Conservation (phyloP, 1,140 invertebrate species). For the Stenopsyche tienmushanensis region DNA sequence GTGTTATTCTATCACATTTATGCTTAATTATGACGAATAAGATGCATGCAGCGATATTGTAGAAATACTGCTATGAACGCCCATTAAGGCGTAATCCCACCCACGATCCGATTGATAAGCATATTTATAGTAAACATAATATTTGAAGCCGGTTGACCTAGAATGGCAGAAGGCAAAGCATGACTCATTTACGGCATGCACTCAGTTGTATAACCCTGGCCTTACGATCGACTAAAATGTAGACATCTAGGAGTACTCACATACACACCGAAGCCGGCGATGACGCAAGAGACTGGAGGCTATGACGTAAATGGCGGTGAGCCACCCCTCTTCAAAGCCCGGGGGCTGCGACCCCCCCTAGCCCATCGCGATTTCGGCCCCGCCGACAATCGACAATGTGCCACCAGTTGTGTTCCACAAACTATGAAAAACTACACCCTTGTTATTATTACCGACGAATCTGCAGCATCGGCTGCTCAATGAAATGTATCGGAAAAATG, state of each 20-base stretch:
- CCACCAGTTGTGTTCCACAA: slow-evolving; percentile 11
- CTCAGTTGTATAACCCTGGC: slow-evolving; percentile 2
- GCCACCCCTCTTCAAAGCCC: neutral
- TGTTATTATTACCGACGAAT: neutral
- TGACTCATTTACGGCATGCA: neutral
- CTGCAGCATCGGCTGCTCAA: neutral
- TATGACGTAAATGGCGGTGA: slow-evolving; percentile 25
- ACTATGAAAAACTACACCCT: slow-evolving; percentile 13
- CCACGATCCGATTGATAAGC: neutral
- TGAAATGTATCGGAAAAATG: neutral
- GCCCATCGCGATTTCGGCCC: neutral
- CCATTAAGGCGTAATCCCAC: neutral
- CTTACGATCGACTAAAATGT: slow-evolving; percentile 2
- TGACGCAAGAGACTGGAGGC: slow-evolving; percentile 24
- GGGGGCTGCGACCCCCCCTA: neutral
- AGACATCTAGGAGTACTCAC: neutral
- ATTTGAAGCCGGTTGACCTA: too few species aligned
- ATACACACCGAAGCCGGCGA: slow-evolving; percentile 12
- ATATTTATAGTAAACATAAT: too few species aligned
- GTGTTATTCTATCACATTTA: too few species aligned
- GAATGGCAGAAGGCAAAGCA: neutral
- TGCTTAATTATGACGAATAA: neutral
- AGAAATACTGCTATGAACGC: too few species aligned
- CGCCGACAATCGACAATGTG: neutral
- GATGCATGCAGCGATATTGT: neutral